These are phyloP conservation scores for Allacma fusca DNA, from an alignment of 2,888 invertebrate species.

Conservation along the genomic window DNA sequence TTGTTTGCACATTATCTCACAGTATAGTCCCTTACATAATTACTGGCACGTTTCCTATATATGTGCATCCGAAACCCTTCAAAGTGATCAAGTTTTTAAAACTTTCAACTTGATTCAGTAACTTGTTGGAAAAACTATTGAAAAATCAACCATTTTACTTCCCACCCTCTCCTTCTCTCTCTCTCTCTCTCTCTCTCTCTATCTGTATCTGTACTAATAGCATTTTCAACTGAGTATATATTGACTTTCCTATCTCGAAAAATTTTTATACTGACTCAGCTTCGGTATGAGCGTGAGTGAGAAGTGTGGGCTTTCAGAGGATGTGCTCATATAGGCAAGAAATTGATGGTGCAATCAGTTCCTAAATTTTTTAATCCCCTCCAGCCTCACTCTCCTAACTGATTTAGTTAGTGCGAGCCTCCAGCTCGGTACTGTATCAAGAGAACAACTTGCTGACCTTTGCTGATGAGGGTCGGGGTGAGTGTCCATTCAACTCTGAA, in stretches of 20 bases:
- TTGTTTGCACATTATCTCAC: background rate
- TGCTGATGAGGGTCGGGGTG: background rate
- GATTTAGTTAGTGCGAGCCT: background rate
- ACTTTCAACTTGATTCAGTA: slow-evolving; percentile 41
- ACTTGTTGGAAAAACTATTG: slow-evolving; percentile 6
- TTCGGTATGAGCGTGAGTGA: background rate
- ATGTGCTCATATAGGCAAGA: too few species aligned
- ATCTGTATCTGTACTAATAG: background rate
- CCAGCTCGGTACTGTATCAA: background rate
- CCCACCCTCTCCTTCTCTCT: background rate
- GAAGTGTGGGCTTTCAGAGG: too few species aligned
- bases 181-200: background rate
- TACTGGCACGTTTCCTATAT: background rate
- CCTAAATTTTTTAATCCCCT: slow-evolving; percentile 8
- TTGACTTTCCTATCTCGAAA: background rate
- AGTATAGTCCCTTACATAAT: background rate
- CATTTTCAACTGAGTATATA: background rate
- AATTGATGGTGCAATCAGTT: slow-evolving; percentile 11
- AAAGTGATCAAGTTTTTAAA: slow-evolving; percentile 47
- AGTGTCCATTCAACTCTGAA: slow-evolving; percentile 9
- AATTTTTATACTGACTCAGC: background rate
- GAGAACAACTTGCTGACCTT: background rate
- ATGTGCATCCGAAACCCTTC: slow-evolving; percentile 35
- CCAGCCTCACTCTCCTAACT: background rate
- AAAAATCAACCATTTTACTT: background rate